Evolutionary conservation across 2,888 invertebrate genomes (phyloP).

Genomic region (Microchrysa polita): DNA sequence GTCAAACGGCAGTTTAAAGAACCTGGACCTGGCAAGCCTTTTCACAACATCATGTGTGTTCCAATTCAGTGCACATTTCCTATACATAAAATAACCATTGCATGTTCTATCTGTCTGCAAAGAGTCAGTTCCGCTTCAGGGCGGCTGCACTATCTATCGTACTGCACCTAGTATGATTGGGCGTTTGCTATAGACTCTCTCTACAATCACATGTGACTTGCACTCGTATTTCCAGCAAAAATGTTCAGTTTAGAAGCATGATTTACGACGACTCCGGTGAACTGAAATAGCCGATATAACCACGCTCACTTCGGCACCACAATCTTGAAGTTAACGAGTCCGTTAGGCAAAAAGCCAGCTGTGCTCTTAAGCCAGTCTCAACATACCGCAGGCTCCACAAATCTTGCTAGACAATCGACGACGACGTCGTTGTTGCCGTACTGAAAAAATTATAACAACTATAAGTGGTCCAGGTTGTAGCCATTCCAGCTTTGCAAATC

Average conservation of each 20-base stretch:
- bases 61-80: constrained; percentile 31
- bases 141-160: background rate
- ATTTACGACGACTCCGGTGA: constrained; percentile 1
- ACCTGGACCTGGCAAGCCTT: no score
- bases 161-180: background rate
- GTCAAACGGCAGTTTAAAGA: background rate
- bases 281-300: constrained; percentile 16
- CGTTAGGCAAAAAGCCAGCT: no score
- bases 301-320: constrained; percentile 7
- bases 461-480: constrained; percentile 21
- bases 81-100: background rate
- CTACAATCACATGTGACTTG: constrained; percentile 1
- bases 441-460: constrained; percentile 19
- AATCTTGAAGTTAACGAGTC: no score
- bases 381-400: background rate
- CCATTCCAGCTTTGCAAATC: constrained; percentile 35
- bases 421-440: no score
- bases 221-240: background rate
- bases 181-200: background rate
- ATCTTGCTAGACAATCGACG: no score
- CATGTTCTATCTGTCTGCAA: background rate
- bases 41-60: background rate
- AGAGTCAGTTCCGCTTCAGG: constrained; percentile 22
- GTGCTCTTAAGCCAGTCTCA: constrained; percentile 8
- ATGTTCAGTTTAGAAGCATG: constrained; percentile 18